A percentile compares a stretch with the other conserved stretches of the same genome.
These are phyloP conservation scores for Pogonognathellus flavescens DNA, from an alignment of 1,140 invertebrate species.

Conservation along the genomic window DNA sequence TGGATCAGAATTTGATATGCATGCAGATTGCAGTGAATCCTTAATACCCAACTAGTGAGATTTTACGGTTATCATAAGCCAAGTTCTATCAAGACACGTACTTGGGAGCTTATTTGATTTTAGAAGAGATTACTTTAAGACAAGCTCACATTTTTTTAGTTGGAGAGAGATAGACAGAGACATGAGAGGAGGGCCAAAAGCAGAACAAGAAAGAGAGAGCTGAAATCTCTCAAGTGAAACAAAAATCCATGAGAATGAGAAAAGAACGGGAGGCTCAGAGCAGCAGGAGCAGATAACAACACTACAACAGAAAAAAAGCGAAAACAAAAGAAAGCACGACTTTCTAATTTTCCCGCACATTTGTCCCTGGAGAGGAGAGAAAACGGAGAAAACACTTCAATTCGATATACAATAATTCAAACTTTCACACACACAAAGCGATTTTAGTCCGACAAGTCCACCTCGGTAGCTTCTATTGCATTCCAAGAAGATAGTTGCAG, in stretches of 20 bases:
- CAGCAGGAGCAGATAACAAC: not conserved
- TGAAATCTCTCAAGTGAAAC: not conserved
- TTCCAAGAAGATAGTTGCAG: no score
- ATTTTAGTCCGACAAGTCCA: not conserved
- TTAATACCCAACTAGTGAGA: constrained; percentile 37
- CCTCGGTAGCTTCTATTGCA: no score
- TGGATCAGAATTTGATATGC: constrained; percentile 32
- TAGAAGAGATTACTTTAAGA: constrained; percentile 23
- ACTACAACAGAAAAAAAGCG: not conserved
- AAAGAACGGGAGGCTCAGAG: not conserved
- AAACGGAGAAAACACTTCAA: not conserved
- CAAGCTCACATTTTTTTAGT: constrained; percentile 24
- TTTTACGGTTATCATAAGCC: constrained; percentile 40
- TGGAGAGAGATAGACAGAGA: not conserved
- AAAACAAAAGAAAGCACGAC: constrained; percentile 3
- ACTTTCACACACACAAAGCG: not conserved
- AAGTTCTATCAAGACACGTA: constrained; percentile 32
- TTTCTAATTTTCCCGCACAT: constrained; percentile 33
- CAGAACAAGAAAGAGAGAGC: not conserved
- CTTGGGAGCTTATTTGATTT: constrained; percentile 27
- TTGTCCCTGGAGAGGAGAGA: not conserved
- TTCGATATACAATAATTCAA: not conserved
- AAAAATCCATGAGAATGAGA: constrained; percentile 8
- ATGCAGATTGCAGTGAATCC: constrained; percentile 34
- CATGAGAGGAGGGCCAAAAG: not conserved